Percentiles rank a stretch among this genome's conserved stretches.
Evolutionary conservation across 2,797 vertebrate species (phyloP).

Genomic region (Dromococcyx pavoninus): DNA sequence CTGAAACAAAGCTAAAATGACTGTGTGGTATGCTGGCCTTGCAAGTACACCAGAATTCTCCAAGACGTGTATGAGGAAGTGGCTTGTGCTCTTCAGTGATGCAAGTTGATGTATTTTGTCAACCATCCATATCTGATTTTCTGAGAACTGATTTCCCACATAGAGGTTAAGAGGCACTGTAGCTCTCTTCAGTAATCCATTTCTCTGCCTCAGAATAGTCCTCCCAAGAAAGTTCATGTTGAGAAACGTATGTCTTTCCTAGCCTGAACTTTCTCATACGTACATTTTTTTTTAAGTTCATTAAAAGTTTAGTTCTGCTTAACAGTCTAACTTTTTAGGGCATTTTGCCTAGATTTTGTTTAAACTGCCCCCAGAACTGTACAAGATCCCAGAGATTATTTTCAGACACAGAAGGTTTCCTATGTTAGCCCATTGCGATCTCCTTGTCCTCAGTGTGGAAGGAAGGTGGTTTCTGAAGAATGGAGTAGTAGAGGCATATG

Average conservation of each 20-base stretch:
- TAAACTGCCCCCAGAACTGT: neutral
- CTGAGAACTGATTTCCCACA: neutral
- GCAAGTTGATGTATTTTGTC: neutral
- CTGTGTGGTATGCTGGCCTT: neutral
- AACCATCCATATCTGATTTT: neutral
- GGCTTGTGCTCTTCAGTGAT: neutral
- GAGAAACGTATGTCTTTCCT: neutral
- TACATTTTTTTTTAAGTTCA: neutral
- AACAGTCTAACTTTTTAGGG: neutral
- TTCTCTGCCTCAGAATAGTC: neutral
- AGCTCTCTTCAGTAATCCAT: neutral
- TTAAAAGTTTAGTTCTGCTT: neutral
- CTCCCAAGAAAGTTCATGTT: neutral
- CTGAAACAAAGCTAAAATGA: neutral
- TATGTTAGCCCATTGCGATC: neutral
- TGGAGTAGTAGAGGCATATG: neutral
- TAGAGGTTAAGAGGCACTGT: neutral
- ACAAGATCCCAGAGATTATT: neutral
- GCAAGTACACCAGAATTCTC: neutral
- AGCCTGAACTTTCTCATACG: neutral
- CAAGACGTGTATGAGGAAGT: neutral
- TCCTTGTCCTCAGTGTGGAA: neutral
- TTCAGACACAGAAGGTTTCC: neutral
- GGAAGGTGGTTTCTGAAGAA: constrained; percentile 17
- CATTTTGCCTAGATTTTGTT: neutral